Evolutionary conservation across 2,888 invertebrate genomes (phyloP).

Genomic region (Lacanobia wlatinum): DNA sequence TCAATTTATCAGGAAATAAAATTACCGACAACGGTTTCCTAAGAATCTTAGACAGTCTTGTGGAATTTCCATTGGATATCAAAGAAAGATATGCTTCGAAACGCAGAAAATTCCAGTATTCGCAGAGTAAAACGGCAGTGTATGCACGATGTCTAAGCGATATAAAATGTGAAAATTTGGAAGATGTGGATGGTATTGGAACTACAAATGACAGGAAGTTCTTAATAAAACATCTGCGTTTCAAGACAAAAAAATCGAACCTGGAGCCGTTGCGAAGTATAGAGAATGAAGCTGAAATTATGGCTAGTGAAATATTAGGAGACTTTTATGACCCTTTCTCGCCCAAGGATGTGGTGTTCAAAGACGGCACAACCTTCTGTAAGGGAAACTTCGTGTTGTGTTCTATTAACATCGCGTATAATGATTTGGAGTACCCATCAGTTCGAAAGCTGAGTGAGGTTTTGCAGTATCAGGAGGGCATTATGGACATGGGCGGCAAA

Average conservation of each 20-base stretch:
- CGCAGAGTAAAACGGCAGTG: slow-evolving; percentile 57
- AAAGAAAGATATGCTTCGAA: slow-evolving; percentile 66
- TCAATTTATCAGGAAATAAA: slow-evolving; percentile 77
- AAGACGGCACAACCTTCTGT: slow-evolving; percentile 60
- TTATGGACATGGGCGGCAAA: slow-evolving; percentile 20
- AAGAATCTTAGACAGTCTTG: slow-evolving; percentile 70
- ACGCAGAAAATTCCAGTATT: slow-evolving; percentile 60
- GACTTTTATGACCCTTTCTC: slow-evolving; percentile 70
- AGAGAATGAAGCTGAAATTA: slow-evolving; percentile 53
- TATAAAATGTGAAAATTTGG: slow-evolving; percentile 12
- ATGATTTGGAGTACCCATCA: slow-evolving; percentile 69
- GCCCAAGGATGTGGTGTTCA: slow-evolving; percentile 50
- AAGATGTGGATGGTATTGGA: background rate
- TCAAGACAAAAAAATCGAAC: background rate
- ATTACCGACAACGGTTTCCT: slow-evolving; percentile 73
- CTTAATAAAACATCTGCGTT: background rate
- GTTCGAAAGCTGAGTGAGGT: slow-evolving; percentile 69
- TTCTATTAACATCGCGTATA: slow-evolving; percentile 78
- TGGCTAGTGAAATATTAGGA: slow-evolving; percentile 64
- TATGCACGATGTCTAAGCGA: slow-evolving; percentile 65
- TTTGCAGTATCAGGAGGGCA: slow-evolving; percentile 70
- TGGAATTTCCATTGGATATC: slow-evolving; percentile 69
- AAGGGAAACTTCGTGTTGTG: slow-evolving; percentile 75
- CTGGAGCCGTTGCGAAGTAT: accelerated
- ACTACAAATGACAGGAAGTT: background rate